Conservation (phyloP, 2,797 vertebrate genomes). For the Podargus strigoides region DNA sequence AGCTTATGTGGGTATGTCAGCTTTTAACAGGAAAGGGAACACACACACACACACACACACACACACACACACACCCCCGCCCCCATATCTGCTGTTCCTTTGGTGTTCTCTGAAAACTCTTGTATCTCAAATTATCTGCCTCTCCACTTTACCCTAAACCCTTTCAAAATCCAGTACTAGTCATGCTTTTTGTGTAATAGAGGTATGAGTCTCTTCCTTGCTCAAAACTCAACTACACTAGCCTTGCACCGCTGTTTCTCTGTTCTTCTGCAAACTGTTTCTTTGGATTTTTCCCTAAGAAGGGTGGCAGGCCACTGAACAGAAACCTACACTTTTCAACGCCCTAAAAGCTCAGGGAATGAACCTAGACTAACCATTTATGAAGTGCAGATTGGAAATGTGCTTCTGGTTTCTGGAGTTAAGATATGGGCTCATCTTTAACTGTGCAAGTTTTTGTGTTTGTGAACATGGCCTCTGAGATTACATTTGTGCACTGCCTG, state of each 20-base stretch:
- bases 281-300: background rate
- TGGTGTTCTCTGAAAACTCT: background rate
- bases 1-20: fast-evolving
- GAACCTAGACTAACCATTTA: background rate
- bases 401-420: background rate
- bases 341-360: background rate
- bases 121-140: background rate
- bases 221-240: background rate
- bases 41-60: too few species aligned
- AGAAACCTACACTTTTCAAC: background rate
- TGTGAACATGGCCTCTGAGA: background rate
- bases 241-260: background rate
- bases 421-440: background rate
- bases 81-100: background rate
- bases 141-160: background rate
- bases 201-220: background rate
- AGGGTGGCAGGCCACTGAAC: background rate
- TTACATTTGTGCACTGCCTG: background rate
- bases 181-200: background rate
- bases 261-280: background rate
- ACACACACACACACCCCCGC: too few species aligned
- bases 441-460: background rate
- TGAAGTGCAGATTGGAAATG: background rate
- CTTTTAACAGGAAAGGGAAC: background rate
- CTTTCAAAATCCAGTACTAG: background rate